Evolutionary conservation across 2,797 vertebrate genomes (phyloP), one percentile per base, ranked within the genome.

Genomic region (Sylvilagus floridanus): DNA sequence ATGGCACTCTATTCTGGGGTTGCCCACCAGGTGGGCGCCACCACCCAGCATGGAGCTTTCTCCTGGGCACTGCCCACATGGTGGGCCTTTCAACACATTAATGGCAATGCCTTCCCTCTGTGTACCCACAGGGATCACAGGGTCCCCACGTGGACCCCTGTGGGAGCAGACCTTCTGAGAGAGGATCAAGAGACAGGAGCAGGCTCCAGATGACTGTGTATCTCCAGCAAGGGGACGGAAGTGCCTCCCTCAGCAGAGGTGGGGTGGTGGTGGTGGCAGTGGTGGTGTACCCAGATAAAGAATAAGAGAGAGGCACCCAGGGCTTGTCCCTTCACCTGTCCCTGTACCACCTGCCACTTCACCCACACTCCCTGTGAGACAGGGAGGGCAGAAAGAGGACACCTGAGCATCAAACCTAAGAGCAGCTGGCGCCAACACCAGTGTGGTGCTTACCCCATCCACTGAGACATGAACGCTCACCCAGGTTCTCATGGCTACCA

Each of bases 111-210:
- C 50, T 17, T 65, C 4, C 84, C 42, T 50, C 19, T 7, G 30
- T 3, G 4, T 24, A 11, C 3, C 0, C 16, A 4, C 1, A 0
- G 7, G 26, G 2, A 76, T 57, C 22, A 30, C 8, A 24, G 9
- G 26, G 8, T 69, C 35, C 60, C 52, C 0, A 3, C 1, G 10
- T 60, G 69, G 12, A 93, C 30, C 19, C 14, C 10, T 42, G 8
- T 11, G 4, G 30, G 14, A 72, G 11, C 13, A 47, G 28, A 75
- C 42, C 66, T 75, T 17, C 75, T 63, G 75, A 28, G 47, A 84
- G 32, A 84, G 54, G 47, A 60, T 28, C 30, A 8, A 0, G 3
- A 8, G 10, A 12, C 42, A 75, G 42, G 42, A 28, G 24, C 1
- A 88, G n/a, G 62, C 17, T 42, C 35, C 22, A 10, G 11, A 35